Percentiles rank a stretch among this genome's conserved stretches.
Evolutionary conservation across 2,888 invertebrate species (phyloP).

Genomic region (Catocala nupta): DNA sequence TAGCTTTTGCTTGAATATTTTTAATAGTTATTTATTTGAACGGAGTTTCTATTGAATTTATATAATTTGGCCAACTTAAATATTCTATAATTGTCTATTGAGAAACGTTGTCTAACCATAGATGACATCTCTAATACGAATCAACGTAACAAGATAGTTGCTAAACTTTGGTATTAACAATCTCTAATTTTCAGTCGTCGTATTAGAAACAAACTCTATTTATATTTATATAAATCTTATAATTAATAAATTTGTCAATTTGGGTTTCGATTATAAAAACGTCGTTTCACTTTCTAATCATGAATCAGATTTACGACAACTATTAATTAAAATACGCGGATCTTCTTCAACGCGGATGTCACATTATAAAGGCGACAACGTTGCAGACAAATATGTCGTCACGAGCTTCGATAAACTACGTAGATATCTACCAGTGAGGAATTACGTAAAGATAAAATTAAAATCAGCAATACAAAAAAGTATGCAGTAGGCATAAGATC

Average conservation of each 20-base stretch:
- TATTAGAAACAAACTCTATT: constrained; percentile 1
- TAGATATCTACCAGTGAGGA: background rate
- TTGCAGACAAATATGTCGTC: constrained; percentile 4
- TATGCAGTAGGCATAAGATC: no score
- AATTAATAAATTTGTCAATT: constrained; percentile 5
- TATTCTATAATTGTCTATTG: background rate
- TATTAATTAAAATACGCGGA: constrained; percentile 20
- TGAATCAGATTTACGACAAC: constrained; percentile 16
- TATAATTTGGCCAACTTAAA: background rate
- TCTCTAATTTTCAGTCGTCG: constrained; percentile 3
- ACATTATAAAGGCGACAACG: constrained; percentile 2
- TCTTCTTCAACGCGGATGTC: constrained; percentile 17
- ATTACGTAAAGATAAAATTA: background rate
- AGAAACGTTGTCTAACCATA: background rate
- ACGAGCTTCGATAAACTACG: background rate
- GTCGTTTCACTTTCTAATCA: constrained; percentile 22
- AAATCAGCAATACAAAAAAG: no score
- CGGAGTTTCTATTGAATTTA: background rate
- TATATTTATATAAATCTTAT: constrained; percentile 1
- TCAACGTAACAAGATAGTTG: constrained; percentile 18
- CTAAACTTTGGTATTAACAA: constrained; percentile 6
- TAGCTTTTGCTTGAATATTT: no score
- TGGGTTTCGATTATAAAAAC: constrained; percentile 2
- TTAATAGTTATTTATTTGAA: no score
- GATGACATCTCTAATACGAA: constrained; percentile 16